These are phyloP conservation scores for Scotopteryx bipunctaria DNA, from an alignment of 2,888 invertebrate species.

Conservation along the genomic window DNA sequence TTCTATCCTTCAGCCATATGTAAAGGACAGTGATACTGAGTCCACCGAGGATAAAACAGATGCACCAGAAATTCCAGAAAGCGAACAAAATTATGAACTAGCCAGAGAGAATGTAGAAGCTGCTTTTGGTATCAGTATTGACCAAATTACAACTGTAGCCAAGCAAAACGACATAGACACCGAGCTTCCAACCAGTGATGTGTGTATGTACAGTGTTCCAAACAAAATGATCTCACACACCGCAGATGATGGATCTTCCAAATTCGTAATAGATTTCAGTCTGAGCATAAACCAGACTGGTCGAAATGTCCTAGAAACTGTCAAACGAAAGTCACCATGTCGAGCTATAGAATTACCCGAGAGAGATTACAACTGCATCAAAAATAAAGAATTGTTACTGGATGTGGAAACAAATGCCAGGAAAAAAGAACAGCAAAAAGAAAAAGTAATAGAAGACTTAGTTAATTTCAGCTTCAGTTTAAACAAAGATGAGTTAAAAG, in stretches of 20 bases:
- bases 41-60: conserved; percentile 56
- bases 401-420: conserved; percentile 36
- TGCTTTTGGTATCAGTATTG: conserved; percentile 38
- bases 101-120: conserved; percentile 39
- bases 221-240: conserved; percentile 18
- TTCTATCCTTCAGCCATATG: conserved; percentile 64
- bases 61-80: conserved; percentile 64
- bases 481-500: no score
- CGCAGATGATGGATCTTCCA: conserved; percentile 39
- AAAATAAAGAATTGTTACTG: conserved; percentile 41
- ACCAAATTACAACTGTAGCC: conserved; percentile 28
- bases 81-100: conserved; percentile 51
- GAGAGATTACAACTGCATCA: conserved; percentile 57
- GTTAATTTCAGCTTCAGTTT: conserved; percentile 46
- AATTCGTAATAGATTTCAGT: conserved; percentile 62
- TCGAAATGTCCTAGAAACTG: conserved; percentile 40
- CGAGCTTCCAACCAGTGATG: conserved; percentile 20
- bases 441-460: conserved; percentile 30
- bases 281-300: conserved; percentile 56
- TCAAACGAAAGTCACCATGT: conserved; percentile 31
- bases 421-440: conserved; percentile 24
- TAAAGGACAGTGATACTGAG: conserved; percentile 55
- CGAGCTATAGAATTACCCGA: conserved; percentile 61
- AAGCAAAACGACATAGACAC: conserved; percentile 16
- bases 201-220: conserved; percentile 12